These are phyloP conservation scores for Toxonevra muliebris DNA, from an alignment of 2,888 invertebrate genomes.

Conservation along the genomic window DNA sequence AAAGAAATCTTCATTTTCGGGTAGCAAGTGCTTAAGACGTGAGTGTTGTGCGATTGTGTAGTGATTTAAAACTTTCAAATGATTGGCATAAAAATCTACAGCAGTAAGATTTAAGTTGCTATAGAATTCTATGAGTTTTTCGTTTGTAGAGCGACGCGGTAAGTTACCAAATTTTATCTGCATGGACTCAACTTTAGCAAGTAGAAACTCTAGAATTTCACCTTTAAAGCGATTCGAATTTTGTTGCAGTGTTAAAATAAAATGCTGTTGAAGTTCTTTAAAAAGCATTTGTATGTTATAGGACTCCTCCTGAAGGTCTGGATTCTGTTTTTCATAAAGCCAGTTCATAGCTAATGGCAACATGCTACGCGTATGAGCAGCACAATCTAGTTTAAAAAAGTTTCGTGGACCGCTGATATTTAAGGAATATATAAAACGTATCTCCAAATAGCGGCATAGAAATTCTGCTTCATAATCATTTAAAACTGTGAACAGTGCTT, in stretches of 20 bases:
- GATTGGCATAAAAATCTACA: slow-evolving; percentile 36
- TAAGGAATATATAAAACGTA: slow-evolving; percentile 41
- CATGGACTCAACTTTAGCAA: slow-evolving; percentile 39
- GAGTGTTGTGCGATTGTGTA: slow-evolving; percentile 24
- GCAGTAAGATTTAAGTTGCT: slow-evolving; percentile 16
- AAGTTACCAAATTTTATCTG: slow-evolving; percentile 42
- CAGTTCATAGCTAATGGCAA: slow-evolving; percentile 44
- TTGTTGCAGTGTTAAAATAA: slow-evolving; percentile 31
- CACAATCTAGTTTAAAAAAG: slow-evolving; percentile 35
- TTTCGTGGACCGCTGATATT: slow-evolving; percentile 33
- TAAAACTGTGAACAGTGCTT: slow-evolving; percentile 30
- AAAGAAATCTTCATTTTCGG: slow-evolving; percentile 22
- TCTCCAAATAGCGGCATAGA: slow-evolving; percentile 40
- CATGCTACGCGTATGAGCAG: slow-evolving; percentile 31
- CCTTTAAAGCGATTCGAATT: slow-evolving; percentile 38
- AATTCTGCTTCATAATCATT: slow-evolving; percentile 37
- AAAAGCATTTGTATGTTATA: slow-evolving; percentile 33
- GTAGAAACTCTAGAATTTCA: slow-evolving; percentile 31
- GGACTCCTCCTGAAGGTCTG: slow-evolving; percentile 26
- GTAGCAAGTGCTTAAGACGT: slow-evolving; percentile 10
- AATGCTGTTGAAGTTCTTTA: slow-evolving; percentile 33
- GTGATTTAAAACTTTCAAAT: slow-evolving; percentile 35
- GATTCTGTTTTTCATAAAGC: slow-evolving; percentile 36
- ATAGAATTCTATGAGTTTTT: slow-evolving; percentile 36
- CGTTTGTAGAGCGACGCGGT: slow-evolving; percentile 32